A percentile compares a stretch with the other conserved stretches of the same genome.
Evolutionary conservation across 2,797 vertebrate species (phyloP).

Genomic region (Cyclura pinguis): DNA sequence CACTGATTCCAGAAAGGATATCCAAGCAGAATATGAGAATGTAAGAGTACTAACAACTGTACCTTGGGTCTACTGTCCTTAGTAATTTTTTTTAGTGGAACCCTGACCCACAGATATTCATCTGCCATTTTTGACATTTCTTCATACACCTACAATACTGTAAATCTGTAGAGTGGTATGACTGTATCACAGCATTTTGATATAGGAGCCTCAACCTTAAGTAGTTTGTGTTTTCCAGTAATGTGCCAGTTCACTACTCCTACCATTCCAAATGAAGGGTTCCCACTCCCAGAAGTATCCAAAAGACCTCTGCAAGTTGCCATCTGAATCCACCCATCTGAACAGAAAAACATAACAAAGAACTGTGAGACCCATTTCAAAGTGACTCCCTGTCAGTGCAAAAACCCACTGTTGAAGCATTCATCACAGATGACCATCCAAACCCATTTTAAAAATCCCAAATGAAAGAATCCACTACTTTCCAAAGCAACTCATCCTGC

Average conservation of each 20-base stretch:
- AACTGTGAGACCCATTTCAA: too few relatives aligned
- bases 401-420: too few relatives aligned
- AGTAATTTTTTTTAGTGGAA: not conserved
- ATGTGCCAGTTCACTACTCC: too few relatives aligned
- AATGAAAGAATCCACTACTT: too few relatives aligned
- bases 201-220: too few relatives aligned
- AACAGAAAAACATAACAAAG: not conserved
- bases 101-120: too few relatives aligned
- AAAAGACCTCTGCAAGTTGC: not conserved
- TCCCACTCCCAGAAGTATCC: not conserved
- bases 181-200: not conserved
- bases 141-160: not conserved
- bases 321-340: not conserved
- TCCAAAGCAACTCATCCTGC: too few relatives aligned
- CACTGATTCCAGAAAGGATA: not conserved
- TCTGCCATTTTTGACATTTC: not conserved
- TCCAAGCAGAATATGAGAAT: not conserved
- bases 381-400: too few relatives aligned
- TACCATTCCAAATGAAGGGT: too few relatives aligned
- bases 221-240: not conserved
- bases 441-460: too few relatives aligned
- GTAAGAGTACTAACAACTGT: not conserved
- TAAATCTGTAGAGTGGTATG: not conserved
- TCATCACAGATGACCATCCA: too few relatives aligned
- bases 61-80: not conserved